Conservation (phyloP, 1,140 invertebrate species). For the Lepidurus arcticus region DNA sequence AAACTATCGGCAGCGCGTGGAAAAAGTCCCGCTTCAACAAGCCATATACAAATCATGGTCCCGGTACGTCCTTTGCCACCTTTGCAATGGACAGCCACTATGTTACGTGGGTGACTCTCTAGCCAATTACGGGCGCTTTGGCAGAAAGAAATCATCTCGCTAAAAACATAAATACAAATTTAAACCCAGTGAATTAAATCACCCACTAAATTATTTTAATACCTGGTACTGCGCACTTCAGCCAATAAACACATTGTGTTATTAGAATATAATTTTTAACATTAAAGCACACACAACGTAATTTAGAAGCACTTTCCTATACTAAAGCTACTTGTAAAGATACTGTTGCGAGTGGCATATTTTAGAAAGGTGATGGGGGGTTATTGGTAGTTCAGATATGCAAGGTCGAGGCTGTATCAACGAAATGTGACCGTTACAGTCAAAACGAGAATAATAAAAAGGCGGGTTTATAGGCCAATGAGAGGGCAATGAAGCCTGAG, state of each 20-base stretch:
- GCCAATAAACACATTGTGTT: no score
- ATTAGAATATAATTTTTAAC: background rate
- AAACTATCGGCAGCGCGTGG: constrained; percentile 50
- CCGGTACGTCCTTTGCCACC: constrained; percentile 56
- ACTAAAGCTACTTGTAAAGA: no score
- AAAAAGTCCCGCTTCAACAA: constrained; percentile 51
- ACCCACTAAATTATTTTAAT: constrained; percentile 30
- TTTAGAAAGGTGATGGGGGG: no score
- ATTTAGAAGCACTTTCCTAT: no score
- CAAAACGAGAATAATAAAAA: no score
- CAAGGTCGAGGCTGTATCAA: no score
- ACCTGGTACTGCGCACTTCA: constrained; percentile 32
- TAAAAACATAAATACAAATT: constrained; percentile 38
- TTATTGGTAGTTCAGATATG: no score
- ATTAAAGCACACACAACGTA: background rate
- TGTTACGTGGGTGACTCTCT: constrained; percentile 48
- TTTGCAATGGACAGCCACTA: constrained; percentile 61
- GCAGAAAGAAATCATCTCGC: constrained; percentile 50
- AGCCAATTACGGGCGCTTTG: constrained; percentile 51
- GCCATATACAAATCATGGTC: constrained; percentile 54
- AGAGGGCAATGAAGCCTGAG: no score
- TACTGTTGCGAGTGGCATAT: no score
- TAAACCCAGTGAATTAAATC: constrained; percentile 27
- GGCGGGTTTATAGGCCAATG: no score
- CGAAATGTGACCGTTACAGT: no score